Percentiles rank a stretch among this genome's conserved stretches.
Conservation (phyloP, 2,113 vertebrate genomes). For the Cariama cristata region DNA sequence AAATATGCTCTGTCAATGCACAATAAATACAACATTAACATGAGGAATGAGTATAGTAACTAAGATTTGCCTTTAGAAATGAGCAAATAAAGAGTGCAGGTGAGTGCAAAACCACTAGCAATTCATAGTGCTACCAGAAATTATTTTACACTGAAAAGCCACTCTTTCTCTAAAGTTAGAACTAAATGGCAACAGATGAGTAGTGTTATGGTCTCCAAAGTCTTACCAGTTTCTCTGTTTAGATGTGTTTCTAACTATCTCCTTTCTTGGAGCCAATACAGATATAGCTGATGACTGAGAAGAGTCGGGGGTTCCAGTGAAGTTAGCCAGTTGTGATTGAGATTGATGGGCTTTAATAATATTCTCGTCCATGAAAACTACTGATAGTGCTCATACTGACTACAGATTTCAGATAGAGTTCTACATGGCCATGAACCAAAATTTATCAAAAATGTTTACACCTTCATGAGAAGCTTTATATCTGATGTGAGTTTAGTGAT, state of each 20-base stretch:
- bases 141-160: background rate
- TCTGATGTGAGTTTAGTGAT: background rate
- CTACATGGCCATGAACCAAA: background rate
- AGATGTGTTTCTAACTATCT: background rate
- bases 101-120: background rate
- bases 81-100: background rate
- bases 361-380: background rate
- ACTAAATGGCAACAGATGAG: background rate
- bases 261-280: background rate
- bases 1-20: background rate
- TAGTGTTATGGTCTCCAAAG: background rate
- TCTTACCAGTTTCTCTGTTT: background rate
- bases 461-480: background rate
- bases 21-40: background rate
- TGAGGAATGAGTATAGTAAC: background rate
- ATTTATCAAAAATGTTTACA: background rate
- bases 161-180: background rate
- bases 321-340: background rate
- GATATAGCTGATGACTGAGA: background rate
- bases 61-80: background rate
- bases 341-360: constrained; percentile 43
- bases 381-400: background rate
- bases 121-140: background rate
- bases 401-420: background rate
- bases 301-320: background rate